Evolutionary conservation across 2,113 vertebrate species (phyloP), one percentile per base, ranked within the genome.

Genomic region (Ailurus styani): DNA sequence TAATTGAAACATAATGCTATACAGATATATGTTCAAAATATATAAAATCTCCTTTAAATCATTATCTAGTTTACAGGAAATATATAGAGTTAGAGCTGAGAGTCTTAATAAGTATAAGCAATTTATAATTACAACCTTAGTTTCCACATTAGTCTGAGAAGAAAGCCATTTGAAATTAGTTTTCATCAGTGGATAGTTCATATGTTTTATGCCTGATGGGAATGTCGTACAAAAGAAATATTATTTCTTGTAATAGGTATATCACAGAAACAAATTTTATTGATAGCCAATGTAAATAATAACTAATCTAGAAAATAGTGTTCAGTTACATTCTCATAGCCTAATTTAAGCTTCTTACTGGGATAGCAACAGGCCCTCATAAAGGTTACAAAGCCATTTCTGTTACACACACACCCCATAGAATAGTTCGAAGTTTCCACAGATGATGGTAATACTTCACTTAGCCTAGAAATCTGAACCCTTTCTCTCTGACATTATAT

Each of bases 41-140:
- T 29, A 17, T 50, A 64, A 70, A 97, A 95, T 97, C 85, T 94
- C 96, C 73, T 90, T 90, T 95, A 96, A 98, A 96, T 86, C 0
- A 96, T 98, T 98, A 97, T 98, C 73, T 96, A 12, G 7, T 96
- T 98, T 98, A 96, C 20, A 98, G 60, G 94, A 97, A 97, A 97
- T 87, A 93, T 93, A 34, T 83, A 90, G 97, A 83, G 98, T 98
- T 98, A 98, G 77, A 95, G 17, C 50, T 97, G 85, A 93, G 92
- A 97, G 34, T 96, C 27, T 52, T 95, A 98, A 97, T 96, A 50
- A 86, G 86, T 92, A 97, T 93, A 96, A 96, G 78, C 86, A 98
- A 96, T 98, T 98, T 98, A 95, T 97, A 97, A 97, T 95, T 98
- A 96, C 12, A 90, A 84, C 85, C 93, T 45, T 50, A 96, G 31